Evolutionary conservation across 2,113 vertebrate genomes (phyloP).

Genomic region (Galemys pyrenaicus): DNA sequence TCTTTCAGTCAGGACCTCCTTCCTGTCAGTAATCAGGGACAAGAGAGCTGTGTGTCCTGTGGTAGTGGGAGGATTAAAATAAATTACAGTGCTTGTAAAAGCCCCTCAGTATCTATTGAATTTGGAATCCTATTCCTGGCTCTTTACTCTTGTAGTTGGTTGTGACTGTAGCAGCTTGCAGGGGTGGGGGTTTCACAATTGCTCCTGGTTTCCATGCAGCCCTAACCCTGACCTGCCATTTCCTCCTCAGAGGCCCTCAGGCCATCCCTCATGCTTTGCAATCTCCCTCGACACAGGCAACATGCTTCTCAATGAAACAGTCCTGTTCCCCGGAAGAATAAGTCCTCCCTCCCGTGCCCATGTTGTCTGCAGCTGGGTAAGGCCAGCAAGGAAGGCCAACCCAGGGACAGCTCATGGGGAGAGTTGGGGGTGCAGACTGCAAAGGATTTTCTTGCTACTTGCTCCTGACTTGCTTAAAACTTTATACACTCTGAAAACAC

Average conservation of each 20-base stretch:
- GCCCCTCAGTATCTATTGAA: neutral
- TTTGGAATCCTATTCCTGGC: neutral
- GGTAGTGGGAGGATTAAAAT: neutral
- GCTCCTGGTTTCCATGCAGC: neutral
- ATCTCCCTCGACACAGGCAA: neutral
- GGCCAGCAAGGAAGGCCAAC: neutral
- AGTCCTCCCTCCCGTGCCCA: rapidly evolving
- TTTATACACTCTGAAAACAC: neutral
- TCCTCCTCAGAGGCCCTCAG: neutral
- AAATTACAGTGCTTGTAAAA: neutral
- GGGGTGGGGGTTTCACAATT: neutral
- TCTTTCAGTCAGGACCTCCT: neutral
- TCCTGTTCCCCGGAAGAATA: neutral
- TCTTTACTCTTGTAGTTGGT: neutral
- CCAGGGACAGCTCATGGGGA: neutral
- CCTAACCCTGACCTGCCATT: neutral
- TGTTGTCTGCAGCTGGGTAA: neutral
- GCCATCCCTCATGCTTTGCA: neutral
- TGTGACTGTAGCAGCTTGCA: neutral
- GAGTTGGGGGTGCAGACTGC: neutral
- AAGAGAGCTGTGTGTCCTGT: neutral
- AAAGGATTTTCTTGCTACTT: neutral
- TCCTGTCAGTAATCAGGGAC: neutral
- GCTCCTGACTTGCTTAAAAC: neutral
- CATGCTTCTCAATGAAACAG: neutral